phyloP scores from a whole-genome alignment of 92 coral and sea anemone genomes.

The Virgularia gustaviana region DNA sequence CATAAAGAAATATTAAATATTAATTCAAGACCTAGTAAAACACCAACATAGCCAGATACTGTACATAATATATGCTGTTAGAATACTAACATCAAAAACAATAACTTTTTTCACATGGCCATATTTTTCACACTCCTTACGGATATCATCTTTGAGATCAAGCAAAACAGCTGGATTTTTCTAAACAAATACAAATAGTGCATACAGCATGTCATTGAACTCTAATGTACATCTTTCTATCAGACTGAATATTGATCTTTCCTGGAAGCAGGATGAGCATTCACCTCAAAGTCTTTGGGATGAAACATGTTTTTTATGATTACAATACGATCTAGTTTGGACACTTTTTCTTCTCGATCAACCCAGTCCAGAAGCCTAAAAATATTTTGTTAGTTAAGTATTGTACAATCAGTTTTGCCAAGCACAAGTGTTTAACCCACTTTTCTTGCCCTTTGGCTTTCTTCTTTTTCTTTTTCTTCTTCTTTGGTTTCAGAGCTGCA shows the following conservation, averaged over 20 bases:
- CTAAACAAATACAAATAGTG: constrained; percentile 56
- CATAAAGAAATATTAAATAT: background rate
- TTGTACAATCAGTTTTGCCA: background rate
- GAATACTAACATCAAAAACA: constrained; percentile 86
- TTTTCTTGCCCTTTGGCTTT: constrained; percentile 83
- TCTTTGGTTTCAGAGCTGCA: constrained; percentile 93
- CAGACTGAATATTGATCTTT: background rate
- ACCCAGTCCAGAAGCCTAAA: constrained; percentile 90
- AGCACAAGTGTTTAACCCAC: no score
- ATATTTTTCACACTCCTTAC: constrained; percentile 87
- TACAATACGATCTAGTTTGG: constrained; percentile 76
- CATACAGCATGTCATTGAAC: background rate
- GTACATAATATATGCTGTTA: no score
- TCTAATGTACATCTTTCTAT: background rate
- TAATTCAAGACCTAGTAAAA: background rate
- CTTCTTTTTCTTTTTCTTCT: constrained; percentile 93
- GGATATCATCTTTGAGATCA: constrained; percentile 72
- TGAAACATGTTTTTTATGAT: constrained; percentile 88
- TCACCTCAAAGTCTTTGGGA: constrained; percentile 73
- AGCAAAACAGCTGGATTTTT: constrained; percentile 69
- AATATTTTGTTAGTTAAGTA: background rate
- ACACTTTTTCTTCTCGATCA: constrained; percentile 75
- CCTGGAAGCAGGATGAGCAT: background rate
- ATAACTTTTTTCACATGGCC: constrained; percentile 93
- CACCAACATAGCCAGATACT: background rate